A percentile compares a stretch with the other conserved stretches of the same genome.
These are phyloP conservation scores for Chaenodraco wilsoni DNA, from an alignment of 2,797 vertebrate species.

Conservation along the genomic window DNA sequence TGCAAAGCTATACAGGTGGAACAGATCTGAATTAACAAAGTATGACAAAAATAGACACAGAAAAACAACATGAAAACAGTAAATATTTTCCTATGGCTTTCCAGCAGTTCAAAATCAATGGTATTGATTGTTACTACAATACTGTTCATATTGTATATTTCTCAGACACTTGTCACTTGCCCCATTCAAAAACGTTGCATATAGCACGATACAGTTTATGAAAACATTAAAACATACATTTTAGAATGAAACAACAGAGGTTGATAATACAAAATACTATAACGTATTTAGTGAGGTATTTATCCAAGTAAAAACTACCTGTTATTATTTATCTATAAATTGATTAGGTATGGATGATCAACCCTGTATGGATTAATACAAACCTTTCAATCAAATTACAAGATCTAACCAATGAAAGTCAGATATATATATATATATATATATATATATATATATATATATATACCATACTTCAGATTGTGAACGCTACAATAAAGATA, in stretches of 20 bases:
- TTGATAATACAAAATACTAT: not conserved
- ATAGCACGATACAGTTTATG: not conserved
- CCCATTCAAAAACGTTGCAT: not conserved
- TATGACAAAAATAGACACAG: slow-evolving; percentile 10
- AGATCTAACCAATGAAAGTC: slow-evolving; percentile 44
- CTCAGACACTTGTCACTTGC: slow-evolving; percentile 46
- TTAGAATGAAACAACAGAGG: not conserved
- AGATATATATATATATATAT: slow-evolving; percentile 26
- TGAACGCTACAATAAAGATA: slow-evolving; percentile 32
- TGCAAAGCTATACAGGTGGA: slow-evolving; percentile 15
- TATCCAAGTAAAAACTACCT: not conserved
- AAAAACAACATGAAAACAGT: not conserved
- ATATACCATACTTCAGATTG: slow-evolving; percentile 10
- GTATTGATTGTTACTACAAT: not conserved
- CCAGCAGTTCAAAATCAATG: not conserved
- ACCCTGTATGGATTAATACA: too few relatives aligned
- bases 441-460: slow-evolving; percentile 25
- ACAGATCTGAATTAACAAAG: slow-evolving; percentile 31
- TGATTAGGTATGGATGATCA: not conserved
- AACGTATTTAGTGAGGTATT: not conserved
- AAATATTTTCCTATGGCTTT: not conserved
- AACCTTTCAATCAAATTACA: slow-evolving; percentile 5
- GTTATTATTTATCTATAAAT: not conserved
- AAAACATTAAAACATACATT: slow-evolving; percentile 8
- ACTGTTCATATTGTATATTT: slow-evolving; percentile 24